Evolutionary conservation across 2,797 vertebrate genomes (phyloP), one percentile per base, ranked within the genome.

Genomic region (Oceanodroma leucorhoa): DNA sequence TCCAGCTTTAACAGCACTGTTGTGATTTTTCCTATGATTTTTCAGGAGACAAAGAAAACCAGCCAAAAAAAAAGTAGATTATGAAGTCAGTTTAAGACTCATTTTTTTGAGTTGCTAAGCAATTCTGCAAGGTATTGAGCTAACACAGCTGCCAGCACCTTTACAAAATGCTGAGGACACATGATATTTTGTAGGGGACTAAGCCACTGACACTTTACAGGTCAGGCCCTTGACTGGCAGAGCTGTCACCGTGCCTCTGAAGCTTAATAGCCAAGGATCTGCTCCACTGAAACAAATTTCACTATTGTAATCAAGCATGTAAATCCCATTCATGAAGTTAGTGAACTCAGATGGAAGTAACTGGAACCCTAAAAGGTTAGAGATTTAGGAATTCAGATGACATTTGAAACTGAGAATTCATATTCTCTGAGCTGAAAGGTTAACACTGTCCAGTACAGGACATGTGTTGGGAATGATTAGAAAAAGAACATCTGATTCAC

Each of bases 401-500:
- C 27, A 60, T 90, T 84, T 71, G 58, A 90, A 91, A 82, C 17
- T 18, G 53, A 85, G 83, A 91, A 45, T 30, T 61, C 58, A 6
- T 60, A 66, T 84, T 83, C 62, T 94, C 60, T 88, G 53, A 87
- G 53, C 60, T 80, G 73, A 93, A 95, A 97, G 29, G 51, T 77
- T 76, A 84, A 87, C 77, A 61, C 32, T 64, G 41, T 71, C 66
- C 54, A 64, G 88, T 55, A 36, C 14, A 77, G 55, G 26, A 66
- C 7, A 23, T 50, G 54, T 60, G 40, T 38, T 76, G 62, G 73
- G 20, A 76, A 69, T 46, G 3, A 66, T 40, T 90, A 73, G 40
- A 69, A 76, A 73, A 92, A 83, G 26, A 87, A 78, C 19, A 78
- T 55, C 38, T 34, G 21, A 81, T 69, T 81, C 43, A 69, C 27